Evolutionary conservation across 2,888 invertebrate genomes (phyloP), one percentile per base, ranked within the genome.

Genomic region (Beris chalybata): DNA sequence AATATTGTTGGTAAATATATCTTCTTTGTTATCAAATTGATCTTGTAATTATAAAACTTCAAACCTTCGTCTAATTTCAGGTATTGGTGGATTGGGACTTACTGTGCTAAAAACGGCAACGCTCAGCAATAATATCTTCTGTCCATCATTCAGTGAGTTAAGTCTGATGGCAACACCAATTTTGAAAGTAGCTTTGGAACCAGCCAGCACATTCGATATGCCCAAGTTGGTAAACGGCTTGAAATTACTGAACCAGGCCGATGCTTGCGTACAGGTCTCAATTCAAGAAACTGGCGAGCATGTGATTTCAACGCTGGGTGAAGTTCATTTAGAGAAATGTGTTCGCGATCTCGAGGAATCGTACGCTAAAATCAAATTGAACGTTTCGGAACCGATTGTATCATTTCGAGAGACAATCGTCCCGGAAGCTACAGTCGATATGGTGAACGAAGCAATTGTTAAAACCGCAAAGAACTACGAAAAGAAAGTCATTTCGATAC

Each of bases 291-390:
- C 92, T 0, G 99, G 99, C 0, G 98, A 99, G 77, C 91, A 95
- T 76, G 93, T 99, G 1, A 83, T 99, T 38, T 87, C 94, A 3
- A 97, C 98, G 0, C 92, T 97, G 2, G 99, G 99, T 0, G 97
- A 99, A 82, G 93, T 99, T 2, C 99, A 99, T 81, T 85, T 99
- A 63, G 93, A 97, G 77, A 89, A 96, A 76, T 99, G 99, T 81
- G 83, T 99, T 5, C 92, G 93, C 76, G 99, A 99, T 82, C 84
- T 99, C 63, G 89, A 86, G 72, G 84, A 83, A 67, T 86, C 88
- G 71, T 96, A 93, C 81, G 93, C 92, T 0, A 90, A 90, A 78
- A 87, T 94, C 68, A 90, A 93, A 58, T 83, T 97, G n/a, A 89
- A 89, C 70, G 94, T 93, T 0, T 98, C 98, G 0, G 89, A 92